A percentile compares a stretch with the other conserved stretches of the same genome.
phyloP scores from a whole-genome alignment of 2,888 invertebrate genomes.

The Drosophila diplacantha region DNA sequence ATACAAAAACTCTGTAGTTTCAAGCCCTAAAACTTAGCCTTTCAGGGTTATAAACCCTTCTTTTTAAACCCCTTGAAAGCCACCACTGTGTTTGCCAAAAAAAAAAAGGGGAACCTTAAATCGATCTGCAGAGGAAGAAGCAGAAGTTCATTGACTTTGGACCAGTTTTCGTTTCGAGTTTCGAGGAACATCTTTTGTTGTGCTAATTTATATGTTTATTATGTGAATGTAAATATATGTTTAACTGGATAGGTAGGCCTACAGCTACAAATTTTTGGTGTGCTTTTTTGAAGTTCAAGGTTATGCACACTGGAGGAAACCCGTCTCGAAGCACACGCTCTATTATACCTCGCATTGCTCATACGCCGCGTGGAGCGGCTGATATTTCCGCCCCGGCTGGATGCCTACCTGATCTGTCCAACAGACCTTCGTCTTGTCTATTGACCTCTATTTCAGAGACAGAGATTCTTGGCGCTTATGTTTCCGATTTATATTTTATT shows the following conservation, averaged over 20 bases:
- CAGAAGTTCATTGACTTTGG: constrained; percentile 64
- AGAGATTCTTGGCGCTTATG: constrained; percentile 19
- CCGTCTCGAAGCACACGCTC: constrained; percentile 51
- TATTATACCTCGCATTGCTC: constrained; percentile 41
- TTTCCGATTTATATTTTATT: constrained; percentile 18
- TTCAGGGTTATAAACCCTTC: neutral
- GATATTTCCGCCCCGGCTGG: constrained; percentile 55
- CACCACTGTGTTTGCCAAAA: constrained; percentile 12
- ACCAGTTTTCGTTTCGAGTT: constrained; percentile 45
- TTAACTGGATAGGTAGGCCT: constrained; percentile 57
- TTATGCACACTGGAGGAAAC: constrained; percentile 58
- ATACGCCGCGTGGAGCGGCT: constrained; percentile 48
- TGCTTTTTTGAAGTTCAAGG: constrained; percentile 76
- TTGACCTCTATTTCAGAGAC: constrained; percentile 69
- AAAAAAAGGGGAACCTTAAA: constrained; percentile 8
- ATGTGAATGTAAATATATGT: constrained; percentile 38
- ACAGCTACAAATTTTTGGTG: constrained; percentile 21
- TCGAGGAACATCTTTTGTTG: constrained; percentile 36
- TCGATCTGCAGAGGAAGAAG: constrained; percentile 26
- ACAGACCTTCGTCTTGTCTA: constrained; percentile 74
- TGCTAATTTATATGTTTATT: constrained; percentile 31
- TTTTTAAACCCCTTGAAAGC: neutral
- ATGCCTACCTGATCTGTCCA: constrained; percentile 42
- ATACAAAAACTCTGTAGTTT: constrained; percentile 3
- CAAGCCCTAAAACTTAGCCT: neutral